Evolutionary conservation across 2,797 vertebrate genomes (phyloP).

Genomic region (Hirundo rustica): DNA sequence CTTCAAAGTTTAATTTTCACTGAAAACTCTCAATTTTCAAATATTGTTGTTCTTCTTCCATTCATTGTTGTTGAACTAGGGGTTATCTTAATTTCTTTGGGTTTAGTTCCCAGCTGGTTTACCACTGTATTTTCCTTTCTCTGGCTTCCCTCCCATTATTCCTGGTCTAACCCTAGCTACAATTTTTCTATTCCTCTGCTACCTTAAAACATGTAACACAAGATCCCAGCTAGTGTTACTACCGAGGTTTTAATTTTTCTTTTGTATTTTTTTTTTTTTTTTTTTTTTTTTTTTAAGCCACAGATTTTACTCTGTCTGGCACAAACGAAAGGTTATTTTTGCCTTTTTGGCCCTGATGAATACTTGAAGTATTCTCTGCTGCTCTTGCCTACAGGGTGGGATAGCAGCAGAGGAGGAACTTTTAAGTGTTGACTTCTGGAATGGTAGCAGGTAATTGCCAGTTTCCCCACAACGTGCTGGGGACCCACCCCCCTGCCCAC

Average conservation of each 20-base stretch:
- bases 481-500: accelerated
- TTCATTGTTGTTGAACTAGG: background rate
- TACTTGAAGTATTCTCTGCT: background rate
- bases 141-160: background rate
- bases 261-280: background rate
- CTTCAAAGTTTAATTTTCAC: background rate
- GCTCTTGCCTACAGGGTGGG: background rate
- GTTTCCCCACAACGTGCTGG: accelerated
- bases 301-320: background rate
- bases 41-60: background rate
- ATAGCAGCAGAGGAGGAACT: background rate
- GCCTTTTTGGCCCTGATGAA: background rate
- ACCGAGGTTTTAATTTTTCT: background rate
- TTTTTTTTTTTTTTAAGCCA: too few relatives aligned
- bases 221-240: background rate
- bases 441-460: background rate
- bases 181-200: background rate
- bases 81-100: background rate
- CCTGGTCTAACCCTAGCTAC: background rate
- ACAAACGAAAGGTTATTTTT: background rate
- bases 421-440: background rate
- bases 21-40: background rate
- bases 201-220: accelerated
- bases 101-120: background rate
- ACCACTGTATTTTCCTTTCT: background rate